A percentile compares a stretch with the other conserved stretches of the same genome.
phyloP scores from a whole-genome alignment of 1,140 invertebrate genomes.

The Drosophila nasuta region DNA sequence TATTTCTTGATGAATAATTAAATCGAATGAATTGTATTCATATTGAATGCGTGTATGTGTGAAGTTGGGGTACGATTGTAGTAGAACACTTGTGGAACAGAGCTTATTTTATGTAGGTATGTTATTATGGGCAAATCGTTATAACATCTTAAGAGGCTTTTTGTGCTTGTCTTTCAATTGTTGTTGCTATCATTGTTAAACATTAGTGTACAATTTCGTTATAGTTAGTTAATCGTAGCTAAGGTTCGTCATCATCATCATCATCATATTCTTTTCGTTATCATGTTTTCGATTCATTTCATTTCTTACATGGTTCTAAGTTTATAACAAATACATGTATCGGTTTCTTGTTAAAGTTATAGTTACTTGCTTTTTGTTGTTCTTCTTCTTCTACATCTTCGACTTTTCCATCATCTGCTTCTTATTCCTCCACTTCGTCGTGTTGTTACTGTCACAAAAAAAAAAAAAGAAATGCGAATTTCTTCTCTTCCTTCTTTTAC shows the following conservation, averaged over 20 bases:
- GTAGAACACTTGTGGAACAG: neutral
- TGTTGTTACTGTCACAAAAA: constrained; percentile 47
- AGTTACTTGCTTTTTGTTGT: constrained; percentile 61
- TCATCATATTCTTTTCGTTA: constrained; percentile 6
- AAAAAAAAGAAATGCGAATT: constrained; percentile 60
- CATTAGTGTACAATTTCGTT: constrained; percentile 68
- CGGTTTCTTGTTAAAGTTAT: constrained; percentile 53
- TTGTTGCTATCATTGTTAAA: constrained; percentile 48
- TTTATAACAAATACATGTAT: constrained; percentile 66
- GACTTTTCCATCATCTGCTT: neutral
- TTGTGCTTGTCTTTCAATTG: constrained; percentile 23
- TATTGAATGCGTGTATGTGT: too few relatives aligned
- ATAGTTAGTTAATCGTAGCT: constrained; percentile 59
- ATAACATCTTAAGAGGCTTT: constrained; percentile 20
- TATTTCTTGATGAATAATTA: neutral
- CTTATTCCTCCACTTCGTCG: neutral
- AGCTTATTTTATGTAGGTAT: constrained; percentile 14
- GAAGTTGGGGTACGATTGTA: neutral
- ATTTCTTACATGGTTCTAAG: constrained; percentile 28
- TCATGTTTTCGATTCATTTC: constrained; percentile 1
- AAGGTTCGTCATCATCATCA: constrained; percentile 1
- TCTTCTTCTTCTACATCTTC: constrained; percentile 6
- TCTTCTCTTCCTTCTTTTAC: constrained; percentile 28
- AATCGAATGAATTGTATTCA: neutral
- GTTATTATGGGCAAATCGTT: constrained; percentile 17